Base-by-base conservation (phyloP, 1,140 invertebrate genomes). In the Anastrepha ludens region DNA sequence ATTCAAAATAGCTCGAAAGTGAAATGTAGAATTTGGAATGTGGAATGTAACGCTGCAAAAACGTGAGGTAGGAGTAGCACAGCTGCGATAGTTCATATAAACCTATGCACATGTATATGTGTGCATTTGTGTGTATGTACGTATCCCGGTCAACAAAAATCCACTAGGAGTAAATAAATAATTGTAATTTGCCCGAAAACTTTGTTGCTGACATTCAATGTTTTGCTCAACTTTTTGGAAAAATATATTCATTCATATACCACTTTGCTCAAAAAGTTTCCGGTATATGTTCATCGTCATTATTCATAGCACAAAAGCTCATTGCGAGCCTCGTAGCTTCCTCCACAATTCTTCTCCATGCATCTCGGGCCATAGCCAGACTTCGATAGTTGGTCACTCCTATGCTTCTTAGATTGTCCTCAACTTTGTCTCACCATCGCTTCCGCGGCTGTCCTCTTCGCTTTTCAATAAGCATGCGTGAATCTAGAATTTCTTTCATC, bases 131-230 rank as follows among this genome's bases (percentile, higher is more conserved):
- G 41, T 17, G 4, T 17, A 17, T 44, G 44, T 74, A 41, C 15
- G 74, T 55, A 50, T 20, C 17, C 17, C 9, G 47, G 47, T 47
- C 41, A 15, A 44, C 67, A 47, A 55, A 55, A 55, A 78, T 78
- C 47, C 9, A 20, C n/a, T 29, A 15, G 20, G 20, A 11, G 74
- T 74, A 81, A 81, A 55, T 81, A 81, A 81, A 81, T 81, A 81
- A 81, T 55, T 55, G 74, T 81, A 81, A 81, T 55, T 81, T 81
- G 44, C n/a, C 50, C 47, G 17, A 20, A 81, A 81, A 81, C 47
- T 81, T 81, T 81, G 74, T 81, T 81, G 74, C 41, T 55, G 74
- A 81, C 74, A 81, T 50, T 81, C 20, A n/a, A 55, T 81, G 47
- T 55, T 81, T 81, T 17, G 74, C 55, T 81, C 20, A 55, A 81